Conservation (phyloP, 2,888 invertebrate genomes). For the Lycaena phlaeas region DNA sequence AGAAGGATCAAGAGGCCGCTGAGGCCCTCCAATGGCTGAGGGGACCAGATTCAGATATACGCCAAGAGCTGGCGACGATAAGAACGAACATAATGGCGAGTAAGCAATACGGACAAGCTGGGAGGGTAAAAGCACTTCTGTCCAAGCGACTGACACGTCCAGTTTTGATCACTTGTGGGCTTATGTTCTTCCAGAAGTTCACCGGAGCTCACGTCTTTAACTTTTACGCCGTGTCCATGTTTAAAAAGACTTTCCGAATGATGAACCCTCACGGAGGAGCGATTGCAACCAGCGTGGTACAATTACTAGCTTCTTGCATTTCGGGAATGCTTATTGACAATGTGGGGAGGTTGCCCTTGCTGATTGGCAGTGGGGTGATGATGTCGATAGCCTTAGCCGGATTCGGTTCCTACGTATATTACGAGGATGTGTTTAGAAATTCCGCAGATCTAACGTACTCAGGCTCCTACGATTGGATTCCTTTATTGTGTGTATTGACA, state of each 20-base stretch:
- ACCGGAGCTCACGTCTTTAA: slow-evolving; percentile 88
- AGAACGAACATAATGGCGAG: slow-evolving; percentile 78
- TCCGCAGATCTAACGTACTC: slow-evolving; percentile 38
- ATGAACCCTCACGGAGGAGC: slow-evolving; percentile 88
- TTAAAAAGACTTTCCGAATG: slow-evolving; percentile 84
- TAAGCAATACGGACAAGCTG: slow-evolving; percentile 43
- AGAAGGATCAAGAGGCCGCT: slow-evolving; percentile 82
- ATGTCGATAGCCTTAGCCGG: slow-evolving; percentile 89
- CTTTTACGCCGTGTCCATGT: slow-evolving; percentile 89
- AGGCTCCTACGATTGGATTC: slow-evolving; percentile 84
- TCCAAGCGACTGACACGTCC: slow-evolving; percentile 75
- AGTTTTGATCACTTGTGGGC: slow-evolving; percentile 84
- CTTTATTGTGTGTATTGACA: slow-evolving; percentile 85
- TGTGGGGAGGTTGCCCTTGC: slow-evolving; percentile 85
- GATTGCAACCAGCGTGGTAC: slow-evolving; percentile 87
- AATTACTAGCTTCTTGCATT: slow-evolving; percentile 84
- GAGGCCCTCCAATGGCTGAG: slow-evolving; percentile 85
- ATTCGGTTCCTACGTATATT: slow-evolving; percentile 89
- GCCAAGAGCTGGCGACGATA: slow-evolving; percentile 80
- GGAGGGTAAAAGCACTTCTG: slow-evolving; percentile 45
- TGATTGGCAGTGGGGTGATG: slow-evolving; percentile 86
- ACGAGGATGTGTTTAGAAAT: slow-evolving; percentile 75
- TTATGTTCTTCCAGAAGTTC: slow-evolving; percentile 92
- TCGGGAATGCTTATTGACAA: slow-evolving; percentile 89
- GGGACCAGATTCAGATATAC: slow-evolving; percentile 82